Evolutionary conservation across 2,113 vertebrate genomes (phyloP), one percentile per base, ranked within the genome.

Genomic region (Phainopepla nitens): DNA sequence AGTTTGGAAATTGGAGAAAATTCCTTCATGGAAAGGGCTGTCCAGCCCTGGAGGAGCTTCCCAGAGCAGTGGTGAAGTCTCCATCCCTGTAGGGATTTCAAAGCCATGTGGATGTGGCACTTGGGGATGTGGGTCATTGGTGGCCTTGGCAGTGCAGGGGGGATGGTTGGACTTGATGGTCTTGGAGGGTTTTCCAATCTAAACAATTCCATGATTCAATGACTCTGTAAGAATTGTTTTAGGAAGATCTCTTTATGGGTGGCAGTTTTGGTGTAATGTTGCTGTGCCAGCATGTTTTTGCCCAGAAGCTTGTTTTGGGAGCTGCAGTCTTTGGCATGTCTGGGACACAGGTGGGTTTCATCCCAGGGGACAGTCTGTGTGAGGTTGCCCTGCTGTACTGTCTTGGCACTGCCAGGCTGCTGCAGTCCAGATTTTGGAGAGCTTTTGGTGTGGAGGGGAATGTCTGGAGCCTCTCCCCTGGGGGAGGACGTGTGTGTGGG

Each of bases 401-500:
- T 25, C 33, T 58, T 2, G 3, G 16, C 47, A 17, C 15, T 11
- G 31, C 58, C 6, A 3, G 41, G 24, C 68, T 80, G 56, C 68
- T 53, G 22, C 53, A 28, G 36, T 28, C 31, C 31, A 29, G 16
- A 16, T 45, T 64, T 53, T 76, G 71, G 36, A 62, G 39, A 49
- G 33, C 15, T 42, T 87, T 90, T 57, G 33, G 22, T 13, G 7
- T 62, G 21, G 27, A 66, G n/a, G 24, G 22, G 14, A 15, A 18
- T 6, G 35, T 9, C 28, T 62, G 82, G n/a, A 83, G 24, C 23
- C 39, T 80, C 57, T 49, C 27, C 28, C 15, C 10, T 13, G 23
- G 6, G 6, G 21, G 5, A 51, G 8, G 10, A 35, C 0, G 0
- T 53, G 7, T 0, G 0, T 71, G 3, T 39, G 66, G 31, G 11